A percentile compares a stretch with the other conserved stretches of the same genome.
phyloP scores from a whole-genome alignment of 1,140 invertebrate genomes.

The Bombus impatiens region DNA sequence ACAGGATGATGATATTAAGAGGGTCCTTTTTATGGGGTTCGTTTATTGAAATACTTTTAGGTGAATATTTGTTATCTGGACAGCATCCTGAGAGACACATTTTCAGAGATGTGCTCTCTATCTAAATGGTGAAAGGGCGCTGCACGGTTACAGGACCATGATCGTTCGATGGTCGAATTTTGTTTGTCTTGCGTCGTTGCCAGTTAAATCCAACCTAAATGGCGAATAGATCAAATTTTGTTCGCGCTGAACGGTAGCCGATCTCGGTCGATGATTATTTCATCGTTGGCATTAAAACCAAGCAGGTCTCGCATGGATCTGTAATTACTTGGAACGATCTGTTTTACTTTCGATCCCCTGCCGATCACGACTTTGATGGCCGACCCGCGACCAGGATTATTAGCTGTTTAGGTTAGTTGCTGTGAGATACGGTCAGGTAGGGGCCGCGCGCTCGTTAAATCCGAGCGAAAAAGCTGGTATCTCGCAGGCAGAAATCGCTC shows the following conservation, averaged over 20 bases:
- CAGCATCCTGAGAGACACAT: neutral
- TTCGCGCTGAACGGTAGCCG: too few species aligned
- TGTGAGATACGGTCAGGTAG: conserved; percentile 4
- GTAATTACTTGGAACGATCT: conserved; percentile 49
- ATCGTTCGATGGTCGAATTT: neutral
- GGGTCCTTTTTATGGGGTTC: neutral
- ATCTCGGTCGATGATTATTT: conserved; percentile 41
- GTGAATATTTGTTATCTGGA: neutral
- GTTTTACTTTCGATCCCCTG: neutral
- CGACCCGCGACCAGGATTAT: conserved; percentile 31
- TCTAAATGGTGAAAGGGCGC: neutral
- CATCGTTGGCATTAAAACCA: conserved; percentile 32
- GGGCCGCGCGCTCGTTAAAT: conserved; percentile 32
- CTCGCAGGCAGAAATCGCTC: neutral
- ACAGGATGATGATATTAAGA: too few species aligned
- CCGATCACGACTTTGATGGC: conserved; percentile 9
- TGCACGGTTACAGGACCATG: too few species aligned
- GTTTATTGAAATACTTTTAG: neutral
- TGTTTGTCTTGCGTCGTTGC: accelerated
- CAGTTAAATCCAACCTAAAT: too few species aligned
- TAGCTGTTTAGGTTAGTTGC: conserved; percentile 42
- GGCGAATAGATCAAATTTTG: conserved; percentile 9
- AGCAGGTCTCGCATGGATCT: neutral
- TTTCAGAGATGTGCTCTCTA: too few species aligned
- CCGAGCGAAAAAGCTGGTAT: conserved; percentile 6